These are phyloP conservation scores for Heliconius charithonia DNA, from an alignment of 2,888 invertebrate genomes.

Conservation along the genomic window DNA sequence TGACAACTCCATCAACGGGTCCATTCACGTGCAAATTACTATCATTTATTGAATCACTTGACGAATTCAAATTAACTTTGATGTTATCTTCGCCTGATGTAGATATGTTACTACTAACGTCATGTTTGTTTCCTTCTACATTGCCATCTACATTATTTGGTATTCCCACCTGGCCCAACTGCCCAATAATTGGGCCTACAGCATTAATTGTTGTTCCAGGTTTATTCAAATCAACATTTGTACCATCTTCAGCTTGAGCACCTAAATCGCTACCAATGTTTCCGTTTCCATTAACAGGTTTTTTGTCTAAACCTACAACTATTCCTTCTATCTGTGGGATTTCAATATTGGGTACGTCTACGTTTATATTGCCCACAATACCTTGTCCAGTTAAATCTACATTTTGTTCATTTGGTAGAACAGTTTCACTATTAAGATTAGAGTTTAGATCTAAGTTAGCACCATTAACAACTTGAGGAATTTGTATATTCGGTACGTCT, in stretches of 20 bases:
- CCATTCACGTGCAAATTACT: not conserved
- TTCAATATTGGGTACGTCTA: conserved; percentile 3
- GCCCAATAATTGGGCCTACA: not conserved
- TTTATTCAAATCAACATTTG: not conserved
- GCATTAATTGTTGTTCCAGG: not conserved
- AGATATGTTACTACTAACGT: not conserved
- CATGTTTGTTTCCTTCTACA: conserved; percentile 5
- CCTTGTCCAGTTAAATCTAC: conserved; percentile 6
- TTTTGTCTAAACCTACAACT: not conserved
- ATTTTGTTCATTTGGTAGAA: not conserved
- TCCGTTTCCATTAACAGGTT: not conserved
- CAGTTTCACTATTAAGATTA: not conserved
- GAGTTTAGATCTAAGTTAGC: not conserved
- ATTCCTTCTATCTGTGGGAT: not conserved
- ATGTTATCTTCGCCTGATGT: not conserved
- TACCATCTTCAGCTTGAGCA: not conserved
- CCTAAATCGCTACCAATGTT: not conserved
- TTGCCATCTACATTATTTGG: not conserved
- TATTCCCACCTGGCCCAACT: not conserved
- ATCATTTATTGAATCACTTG: not conserved
- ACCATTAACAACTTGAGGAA: not conserved
- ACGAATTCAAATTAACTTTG: not conserved
- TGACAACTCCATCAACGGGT: not conserved
- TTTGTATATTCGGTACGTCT: not conserved
- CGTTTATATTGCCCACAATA: not conserved